Base-by-base conservation (phyloP, 2,113 vertebrate species). In the Megaceryle torquata region DNA sequence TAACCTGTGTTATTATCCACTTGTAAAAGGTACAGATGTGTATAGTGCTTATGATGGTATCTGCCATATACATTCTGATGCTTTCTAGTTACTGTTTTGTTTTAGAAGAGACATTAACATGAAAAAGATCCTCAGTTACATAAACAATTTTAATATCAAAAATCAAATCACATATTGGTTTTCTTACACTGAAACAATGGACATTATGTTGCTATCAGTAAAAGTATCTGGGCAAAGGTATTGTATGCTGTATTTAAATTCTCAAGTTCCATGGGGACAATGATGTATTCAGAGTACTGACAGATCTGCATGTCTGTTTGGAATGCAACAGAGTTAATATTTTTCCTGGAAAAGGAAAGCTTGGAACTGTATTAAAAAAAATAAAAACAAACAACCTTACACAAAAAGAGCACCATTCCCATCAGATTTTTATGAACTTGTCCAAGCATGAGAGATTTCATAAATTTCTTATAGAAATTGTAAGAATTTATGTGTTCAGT, bases 1-100 rank as follows among this genome's bases (percentile, higher is more conserved):
- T 80, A 72, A 50, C 10, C 48, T 53, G 2, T 37, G 16, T 11
- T 64, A 39, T 50, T 64, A 56, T 26, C 13, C 41, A 48, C 14
- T 74, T 0, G 0, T 50, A 43, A 81, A 82, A 61, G 11, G 7
- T 75, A 37, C 11, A 8, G 15, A 70, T 41, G 12, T 6, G 21
- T 46, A 7, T 10, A 57, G 21, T 54, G 15, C 11, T 79, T 64
- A 29, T 51, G 19, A 39, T 43, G 26, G 41, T 70, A 56, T 33
- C 29, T 46, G 10, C 21, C 24, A 53, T 26, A 33, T 11, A 39
- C 1, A 14, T 43, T 74, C 43, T 77, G 22, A 31, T 43, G 35
- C n/a, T 77, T 86, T 43, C 6, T 11, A 50, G 22, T 31, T 31
- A 18, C 7, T 37, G 35, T 15, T 69, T 12, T 37, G 61, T 37